Conservation (phyloP, 2,113 vertebrate genomes). For the Eptesicus fuscus region DNA sequence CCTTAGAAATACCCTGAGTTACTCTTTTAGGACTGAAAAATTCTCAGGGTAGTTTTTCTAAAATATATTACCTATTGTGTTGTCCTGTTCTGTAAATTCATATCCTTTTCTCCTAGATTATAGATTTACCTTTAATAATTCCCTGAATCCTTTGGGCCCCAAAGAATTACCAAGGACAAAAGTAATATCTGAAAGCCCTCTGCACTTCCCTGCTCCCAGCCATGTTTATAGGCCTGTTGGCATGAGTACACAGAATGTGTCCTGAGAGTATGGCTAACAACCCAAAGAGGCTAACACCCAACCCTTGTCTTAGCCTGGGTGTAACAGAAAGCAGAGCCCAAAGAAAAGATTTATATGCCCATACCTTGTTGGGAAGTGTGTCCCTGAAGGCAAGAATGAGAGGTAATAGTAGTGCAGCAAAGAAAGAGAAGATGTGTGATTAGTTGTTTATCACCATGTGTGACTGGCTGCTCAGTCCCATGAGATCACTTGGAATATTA, state of each 20-base stretch:
- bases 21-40: neutral
- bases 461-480: neutral
- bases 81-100: neutral
- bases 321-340: neutral
- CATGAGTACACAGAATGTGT: neutral
- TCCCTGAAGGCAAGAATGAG: neutral
- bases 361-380: neutral
- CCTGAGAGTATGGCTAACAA: neutral
- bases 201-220: neutral
- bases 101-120: neutral
- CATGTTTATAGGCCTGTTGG: neutral
- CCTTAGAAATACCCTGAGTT: neutral
- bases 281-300: neutral
- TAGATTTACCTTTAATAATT: conserved; percentile 5
- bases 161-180: neutral
- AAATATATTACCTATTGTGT: neutral
- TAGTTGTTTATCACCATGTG: neutral
- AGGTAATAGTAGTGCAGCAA: neutral
- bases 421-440: neutral
- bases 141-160: neutral
- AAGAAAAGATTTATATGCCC: neutral
- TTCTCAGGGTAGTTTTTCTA: neutral
- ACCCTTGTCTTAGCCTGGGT: neutral
- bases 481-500: neutral
- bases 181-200: neutral